A percentile compares a stretch with the other conserved stretches of the same genome.
phyloP scores from a whole-genome alignment of 1,140 invertebrate genomes.

The Thalassaphorura encarpata region DNA sequence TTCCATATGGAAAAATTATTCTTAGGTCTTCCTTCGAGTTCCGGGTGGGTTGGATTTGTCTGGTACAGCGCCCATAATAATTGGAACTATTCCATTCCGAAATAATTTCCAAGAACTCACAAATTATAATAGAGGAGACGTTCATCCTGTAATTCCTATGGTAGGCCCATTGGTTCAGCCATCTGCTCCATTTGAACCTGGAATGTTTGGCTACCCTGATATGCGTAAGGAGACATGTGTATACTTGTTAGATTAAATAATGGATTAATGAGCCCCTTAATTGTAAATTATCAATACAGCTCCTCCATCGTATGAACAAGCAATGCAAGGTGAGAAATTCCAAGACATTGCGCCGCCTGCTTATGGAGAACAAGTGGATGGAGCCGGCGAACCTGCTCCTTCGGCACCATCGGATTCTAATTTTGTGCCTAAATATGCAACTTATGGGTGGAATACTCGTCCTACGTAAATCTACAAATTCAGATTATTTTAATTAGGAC shows the following conservation, averaged over 20 bases:
- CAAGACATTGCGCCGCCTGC: background rate
- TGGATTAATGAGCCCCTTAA: background rate
- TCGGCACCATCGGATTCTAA: background rate
- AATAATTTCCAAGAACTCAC: no score
- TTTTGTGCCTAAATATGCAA: background rate
- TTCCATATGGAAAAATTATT: background rate
- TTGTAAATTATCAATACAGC: background rate
- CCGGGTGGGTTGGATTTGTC: background rate
- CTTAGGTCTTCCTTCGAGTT: background rate
- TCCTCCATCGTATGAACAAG: background rate
- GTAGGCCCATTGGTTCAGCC: background rate
- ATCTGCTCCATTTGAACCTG: background rate
- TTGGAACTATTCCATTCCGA: slow-evolving; percentile 7
- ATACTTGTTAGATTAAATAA: background rate
- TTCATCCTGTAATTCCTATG: background rate
- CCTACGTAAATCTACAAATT: no score
- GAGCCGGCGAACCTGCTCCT: background rate
- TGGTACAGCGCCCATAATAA: background rate
- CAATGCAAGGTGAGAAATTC: no score
- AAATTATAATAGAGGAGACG: no score
- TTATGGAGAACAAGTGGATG: background rate
- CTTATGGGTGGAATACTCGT: background rate
- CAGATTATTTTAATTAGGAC: no score
- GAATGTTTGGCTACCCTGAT: background rate
- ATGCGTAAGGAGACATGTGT: background rate